Evolutionary conservation across 2,113 vertebrate species (phyloP).

Genomic region (Bubo bubo): DNA sequence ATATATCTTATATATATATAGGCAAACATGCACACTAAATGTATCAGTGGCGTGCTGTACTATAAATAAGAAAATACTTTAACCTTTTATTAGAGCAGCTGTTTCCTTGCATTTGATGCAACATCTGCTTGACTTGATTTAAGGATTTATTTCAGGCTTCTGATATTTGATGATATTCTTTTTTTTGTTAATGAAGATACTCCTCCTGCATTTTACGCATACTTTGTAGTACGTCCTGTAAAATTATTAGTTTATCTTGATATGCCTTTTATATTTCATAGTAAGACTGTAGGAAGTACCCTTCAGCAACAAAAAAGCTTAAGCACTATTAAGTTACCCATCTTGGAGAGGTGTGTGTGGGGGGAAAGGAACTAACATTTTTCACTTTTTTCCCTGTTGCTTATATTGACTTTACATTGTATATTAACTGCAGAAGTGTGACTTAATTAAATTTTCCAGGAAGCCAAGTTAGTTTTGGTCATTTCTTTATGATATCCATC

Average conservation of each 20-base stretch:
- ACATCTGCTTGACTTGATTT: conserved; percentile 44
- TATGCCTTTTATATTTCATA: background rate
- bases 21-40: background rate
- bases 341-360: background rate
- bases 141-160: conserved; percentile 27
- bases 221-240: background rate
- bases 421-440: background rate
- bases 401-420: background rate
- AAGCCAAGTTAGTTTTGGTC: background rate
- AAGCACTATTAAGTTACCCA: background rate
- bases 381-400: background rate
- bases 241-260: background rate
- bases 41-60: background rate
- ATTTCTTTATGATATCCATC: background rate
- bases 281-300: background rate
- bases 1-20: background rate
- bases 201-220: background rate
- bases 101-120: conserved; percentile 2
- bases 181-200: background rate
- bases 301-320: background rate
- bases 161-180: background rate
- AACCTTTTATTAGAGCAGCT: conserved; percentile 16
- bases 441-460: background rate
- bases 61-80: conserved; percentile 45
- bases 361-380: background rate